A percentile compares a stretch with the other conserved stretches of the same genome.
Evolutionary conservation across 2,888 invertebrate genomes (phyloP).

Genomic region (Andrena flavipes): DNA sequence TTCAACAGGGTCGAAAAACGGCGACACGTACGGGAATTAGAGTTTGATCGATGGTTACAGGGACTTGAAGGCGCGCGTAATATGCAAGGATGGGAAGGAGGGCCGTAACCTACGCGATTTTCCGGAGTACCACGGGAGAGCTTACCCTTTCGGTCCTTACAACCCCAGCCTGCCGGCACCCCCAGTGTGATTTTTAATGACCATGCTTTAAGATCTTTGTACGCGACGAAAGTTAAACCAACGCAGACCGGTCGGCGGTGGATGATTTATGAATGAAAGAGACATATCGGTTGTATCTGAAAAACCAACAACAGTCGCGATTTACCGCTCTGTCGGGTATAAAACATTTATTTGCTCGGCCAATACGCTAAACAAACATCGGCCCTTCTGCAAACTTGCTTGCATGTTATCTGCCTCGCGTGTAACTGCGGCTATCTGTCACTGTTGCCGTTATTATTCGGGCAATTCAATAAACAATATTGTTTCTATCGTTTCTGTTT

Average conservation of each 20-base stretch:
- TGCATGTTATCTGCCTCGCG: conserved; percentile 50
- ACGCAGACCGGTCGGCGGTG: conserved; percentile 39
- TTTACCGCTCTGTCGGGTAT: conserved; percentile 30
- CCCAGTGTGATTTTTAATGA: conserved; percentile 73
- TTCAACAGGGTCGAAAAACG: conserved; percentile 59
- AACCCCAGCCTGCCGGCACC: conserved; percentile 65
- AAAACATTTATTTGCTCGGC: conserved; percentile 60
- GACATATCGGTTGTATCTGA: conserved; percentile 46
- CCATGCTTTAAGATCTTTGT: conserved; percentile 52
- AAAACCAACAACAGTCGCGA: conserved; percentile 48
- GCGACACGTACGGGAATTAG: conserved; percentile 60
- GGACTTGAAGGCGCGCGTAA: conserved; percentile 55
- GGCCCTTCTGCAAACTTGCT: conserved; percentile 44
- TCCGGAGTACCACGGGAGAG: conserved; percentile 47
- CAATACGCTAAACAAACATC: conserved; percentile 61
- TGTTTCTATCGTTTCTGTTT: conserved; percentile 5
- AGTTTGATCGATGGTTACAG: conserved; percentile 64
- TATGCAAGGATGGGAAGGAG: conserved; percentile 22
- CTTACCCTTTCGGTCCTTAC: conserved; percentile 64
- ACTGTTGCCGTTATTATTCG: conserved; percentile 55
- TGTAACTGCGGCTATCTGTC: conserved; percentile 55
- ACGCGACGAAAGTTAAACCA: conserved; percentile 55
- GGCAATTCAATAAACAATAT: conserved; percentile 17
- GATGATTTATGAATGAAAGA: conserved; percentile 68
- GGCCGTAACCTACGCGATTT: conserved; percentile 36